Evolutionary conservation across 2,888 invertebrate species (phyloP), one percentile per base, ranked within the genome.

Genomic region (Harpalus rufipes): DNA sequence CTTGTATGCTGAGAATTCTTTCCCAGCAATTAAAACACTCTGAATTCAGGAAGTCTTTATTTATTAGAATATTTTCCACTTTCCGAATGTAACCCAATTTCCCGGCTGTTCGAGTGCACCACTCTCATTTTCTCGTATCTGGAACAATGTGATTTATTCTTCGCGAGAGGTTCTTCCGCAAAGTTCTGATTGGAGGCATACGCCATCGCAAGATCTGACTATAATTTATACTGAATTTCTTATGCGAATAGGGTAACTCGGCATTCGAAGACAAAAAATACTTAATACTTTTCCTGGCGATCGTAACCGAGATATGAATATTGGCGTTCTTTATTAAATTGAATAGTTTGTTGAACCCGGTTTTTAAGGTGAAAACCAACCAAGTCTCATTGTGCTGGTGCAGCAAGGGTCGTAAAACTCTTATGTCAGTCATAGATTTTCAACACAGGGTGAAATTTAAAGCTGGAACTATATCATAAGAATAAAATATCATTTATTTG

Each of bases 221-320:
- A 68, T 68, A 68, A 68, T 68, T 68, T 68, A 68, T 68, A 68
- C 68, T 39, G 68, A 68, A 68, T 68, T 68, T 68, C 68, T 68
- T 68, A 68, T 68, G 68, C 68, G 32, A 32, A 41, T 68, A 16
- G 39, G 63, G 63, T 25, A 63, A 63, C 63, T 63, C 25, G 25
- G 63, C 63, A 63, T 63, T 63, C 63, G 63, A 63, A 59, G 63
- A 68, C 68, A 68, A 68, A 68, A 68, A 68, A 68, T 41, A 68
- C 68, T 68, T 41, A 68, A 68, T 68, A 68, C 41, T 68, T 68
- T 68, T 68, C 41, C 68, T 32, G 39, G 41, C 32, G 68, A 68
- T 63, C 63, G 63, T 63, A 63, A 68, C 68, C 41, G 41, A 68
- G 68, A 68, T 68, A 68, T 68, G 68, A 68, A 68, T 68, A 68